Conservation (phyloP, 2,113 vertebrate genomes). For the Mus spicilegus region DNA sequence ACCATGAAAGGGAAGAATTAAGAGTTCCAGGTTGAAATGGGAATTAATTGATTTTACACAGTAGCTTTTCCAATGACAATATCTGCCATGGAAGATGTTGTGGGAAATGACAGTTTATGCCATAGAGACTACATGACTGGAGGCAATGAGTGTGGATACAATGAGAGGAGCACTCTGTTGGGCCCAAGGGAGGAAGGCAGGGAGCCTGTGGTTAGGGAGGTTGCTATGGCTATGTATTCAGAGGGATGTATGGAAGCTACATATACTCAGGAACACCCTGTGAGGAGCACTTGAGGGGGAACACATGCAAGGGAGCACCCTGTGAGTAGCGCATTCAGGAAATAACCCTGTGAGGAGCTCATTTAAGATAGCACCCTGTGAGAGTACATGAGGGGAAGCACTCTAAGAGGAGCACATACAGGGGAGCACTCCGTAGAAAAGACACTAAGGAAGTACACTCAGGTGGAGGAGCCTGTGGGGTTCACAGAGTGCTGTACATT, state of each 20-base stretch:
- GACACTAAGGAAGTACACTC: neutral
- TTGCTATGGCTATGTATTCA: neutral
- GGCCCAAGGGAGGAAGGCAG: fast-evolving
- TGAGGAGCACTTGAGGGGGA: neutral
- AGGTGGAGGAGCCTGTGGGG: neutral
- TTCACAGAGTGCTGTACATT: neutral
- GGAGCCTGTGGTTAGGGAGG: neutral
- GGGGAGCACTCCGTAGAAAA: neutral
- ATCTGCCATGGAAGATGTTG: neutral
- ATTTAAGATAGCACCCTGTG: too few species aligned
- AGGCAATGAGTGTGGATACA: neutral
- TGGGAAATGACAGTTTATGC: neutral
- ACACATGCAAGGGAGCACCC: too few species aligned
- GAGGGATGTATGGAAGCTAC: neutral
- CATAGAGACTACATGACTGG: neutral
- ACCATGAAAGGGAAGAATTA: conserved; percentile 52
- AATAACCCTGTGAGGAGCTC: neutral
- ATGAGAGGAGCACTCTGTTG: neutral
- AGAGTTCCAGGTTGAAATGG: conserved; percentile 76
- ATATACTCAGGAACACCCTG: neutral
- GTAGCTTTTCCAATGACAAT: conserved; percentile 31
- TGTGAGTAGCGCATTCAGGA: neutral
- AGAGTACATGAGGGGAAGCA: neutral
- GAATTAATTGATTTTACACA: conserved; percentile 67
- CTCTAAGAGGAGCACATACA: neutral